Evolutionary conservation across 2,888 invertebrate species (phyloP).

Genomic region (Adelognathus sp.): DNA sequence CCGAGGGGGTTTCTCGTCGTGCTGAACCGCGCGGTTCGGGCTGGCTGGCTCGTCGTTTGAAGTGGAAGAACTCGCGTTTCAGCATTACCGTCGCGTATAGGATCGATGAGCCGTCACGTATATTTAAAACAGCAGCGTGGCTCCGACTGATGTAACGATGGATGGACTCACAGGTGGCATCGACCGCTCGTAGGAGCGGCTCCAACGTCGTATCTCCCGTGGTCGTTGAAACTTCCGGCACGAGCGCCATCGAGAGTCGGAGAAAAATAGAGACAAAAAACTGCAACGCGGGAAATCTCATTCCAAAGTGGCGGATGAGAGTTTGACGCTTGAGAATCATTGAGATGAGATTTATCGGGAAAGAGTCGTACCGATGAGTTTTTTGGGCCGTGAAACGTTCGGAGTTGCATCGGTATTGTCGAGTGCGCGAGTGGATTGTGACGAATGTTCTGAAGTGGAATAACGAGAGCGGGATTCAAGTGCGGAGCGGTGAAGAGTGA

Average conservation of each 20-base stretch:
- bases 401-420: not conserved
- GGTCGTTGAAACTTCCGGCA: not conserved
- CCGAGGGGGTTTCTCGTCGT: not conserved
- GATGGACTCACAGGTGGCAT: constrained; percentile 35
- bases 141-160: constrained; percentile 18
- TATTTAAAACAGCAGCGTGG: constrained; percentile 44
- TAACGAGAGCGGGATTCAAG: not conserved
- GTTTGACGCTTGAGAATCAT: not conserved
- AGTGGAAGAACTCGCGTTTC: constrained; percentile 28
- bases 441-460: not conserved
- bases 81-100: constrained; percentile 8
- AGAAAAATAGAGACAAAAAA: not conserved
- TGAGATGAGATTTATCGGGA: not conserved
- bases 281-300: not conserved
- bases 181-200: constrained; percentile 41
- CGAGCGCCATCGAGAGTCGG: constrained; percentile 5
- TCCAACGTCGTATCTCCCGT: not conserved
- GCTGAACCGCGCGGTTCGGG: not conserved
- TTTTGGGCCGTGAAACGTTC: not conserved
- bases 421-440: constrained; percentile 4
- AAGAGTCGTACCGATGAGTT: not conserved
- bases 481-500: constrained; percentile 14
- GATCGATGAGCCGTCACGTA: constrained; percentile 47
- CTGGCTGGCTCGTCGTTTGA: constrained; percentile 23
- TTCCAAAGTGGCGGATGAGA: not conserved